Percentiles rank a stretch among this genome's conserved stretches.
These are phyloP conservation scores for Campoplex capitator DNA, from an alignment of 2,888 invertebrate species.

Conservation along the genomic window DNA sequence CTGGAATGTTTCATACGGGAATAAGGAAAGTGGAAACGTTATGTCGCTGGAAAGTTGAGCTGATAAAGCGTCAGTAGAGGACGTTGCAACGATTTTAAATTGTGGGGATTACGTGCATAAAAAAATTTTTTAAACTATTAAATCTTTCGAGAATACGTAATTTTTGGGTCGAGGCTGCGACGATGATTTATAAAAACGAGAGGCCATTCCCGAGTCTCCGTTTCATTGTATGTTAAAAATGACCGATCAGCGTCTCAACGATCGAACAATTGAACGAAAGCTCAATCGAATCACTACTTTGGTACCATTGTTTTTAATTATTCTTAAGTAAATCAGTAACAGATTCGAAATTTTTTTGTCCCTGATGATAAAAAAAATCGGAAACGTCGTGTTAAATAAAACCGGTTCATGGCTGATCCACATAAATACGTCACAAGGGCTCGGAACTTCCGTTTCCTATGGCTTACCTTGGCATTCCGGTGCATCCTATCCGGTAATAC, in stretches of 20 bases:
- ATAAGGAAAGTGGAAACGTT: constrained; percentile 16
- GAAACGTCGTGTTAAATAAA: constrained; percentile 45
- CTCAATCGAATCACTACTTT: neutral
- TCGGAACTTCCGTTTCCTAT: constrained; percentile 72
- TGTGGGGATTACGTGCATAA: neutral
- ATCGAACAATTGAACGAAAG: neutral
- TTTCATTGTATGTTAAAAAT: neutral
- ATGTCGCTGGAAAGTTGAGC: constrained; percentile 17
- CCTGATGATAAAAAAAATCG: neutral
- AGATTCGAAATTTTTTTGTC: constrained; percentile 2
- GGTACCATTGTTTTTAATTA: neutral
- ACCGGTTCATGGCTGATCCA: constrained; percentile 59
- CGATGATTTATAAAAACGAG: neutral
- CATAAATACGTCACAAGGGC: constrained; percentile 68
- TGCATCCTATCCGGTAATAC: constrained; percentile 55
- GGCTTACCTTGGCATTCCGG: constrained; percentile 71
- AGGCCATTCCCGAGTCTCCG: neutral
- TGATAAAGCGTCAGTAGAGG: constrained; percentile 7
- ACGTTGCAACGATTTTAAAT: neutral
- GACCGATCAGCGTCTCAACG: neutral
- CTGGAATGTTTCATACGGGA: neutral
- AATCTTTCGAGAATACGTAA: neutral
- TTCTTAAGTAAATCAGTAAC: neutral
- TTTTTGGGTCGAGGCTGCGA: constrained; percentile 35
- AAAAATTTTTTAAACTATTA: neutral